phyloP scores from a whole-genome alignment of 2,113 vertebrate species.

The Acrocephalus arundinaceus region DNA sequence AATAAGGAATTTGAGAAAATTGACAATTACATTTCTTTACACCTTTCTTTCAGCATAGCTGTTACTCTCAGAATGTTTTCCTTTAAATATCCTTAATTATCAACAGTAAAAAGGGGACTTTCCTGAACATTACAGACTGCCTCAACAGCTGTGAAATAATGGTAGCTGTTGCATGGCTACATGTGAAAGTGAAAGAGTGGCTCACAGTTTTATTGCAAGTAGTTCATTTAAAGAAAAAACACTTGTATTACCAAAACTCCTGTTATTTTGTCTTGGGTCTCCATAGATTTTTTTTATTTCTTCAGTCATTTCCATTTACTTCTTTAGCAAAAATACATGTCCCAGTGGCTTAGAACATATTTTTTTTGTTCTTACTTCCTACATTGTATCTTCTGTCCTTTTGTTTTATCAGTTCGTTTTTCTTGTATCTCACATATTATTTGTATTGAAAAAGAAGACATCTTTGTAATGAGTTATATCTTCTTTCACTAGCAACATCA shows the following conservation, averaged over 20 bases:
- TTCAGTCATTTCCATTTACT: conserved; percentile 25
- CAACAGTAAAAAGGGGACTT: background rate
- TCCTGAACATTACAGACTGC: background rate
- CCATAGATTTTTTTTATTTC: conserved; percentile 1
- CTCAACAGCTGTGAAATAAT: background rate
- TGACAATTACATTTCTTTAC: conserved; percentile 41
- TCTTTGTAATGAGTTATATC: background rate
- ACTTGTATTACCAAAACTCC: background rate
- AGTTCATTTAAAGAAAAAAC: background rate
- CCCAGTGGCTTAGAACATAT: background rate
- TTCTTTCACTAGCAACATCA: conserved; percentile 27
- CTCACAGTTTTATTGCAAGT: background rate
- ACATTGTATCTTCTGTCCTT: background rate
- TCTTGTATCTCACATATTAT: background rate
- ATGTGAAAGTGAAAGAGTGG: background rate
- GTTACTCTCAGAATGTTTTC: background rate
- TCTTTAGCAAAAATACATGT: background rate
- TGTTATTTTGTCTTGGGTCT: conserved; percentile 5
- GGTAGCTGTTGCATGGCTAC: background rate
- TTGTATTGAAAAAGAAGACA: background rate
- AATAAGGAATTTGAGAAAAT: conserved; percentile 34
- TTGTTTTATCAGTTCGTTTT: conserved; percentile 10
- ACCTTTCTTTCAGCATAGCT: background rate
- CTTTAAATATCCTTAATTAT: conserved; percentile 41
- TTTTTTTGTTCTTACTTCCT: conserved; percentile 30